phyloP scores from a whole-genome alignment of 2,797 vertebrate genomes.

The Channallabes apus region DNA sequence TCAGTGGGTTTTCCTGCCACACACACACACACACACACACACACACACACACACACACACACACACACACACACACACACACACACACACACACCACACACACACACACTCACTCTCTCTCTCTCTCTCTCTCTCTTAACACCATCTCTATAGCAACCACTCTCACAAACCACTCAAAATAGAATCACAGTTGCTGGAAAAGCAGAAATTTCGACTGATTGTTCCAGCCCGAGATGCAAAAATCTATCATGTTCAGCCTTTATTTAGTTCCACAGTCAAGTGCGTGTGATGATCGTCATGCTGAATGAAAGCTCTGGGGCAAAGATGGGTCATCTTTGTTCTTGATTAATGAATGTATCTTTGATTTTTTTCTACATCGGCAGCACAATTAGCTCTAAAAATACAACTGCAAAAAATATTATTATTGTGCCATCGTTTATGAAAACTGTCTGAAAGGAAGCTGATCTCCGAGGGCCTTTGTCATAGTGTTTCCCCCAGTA shows the following conservation, averaged over 20 bases:
- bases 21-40: slow-evolving; percentile 4
- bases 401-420: slow-evolving; percentile 14
- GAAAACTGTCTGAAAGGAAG: not conserved
- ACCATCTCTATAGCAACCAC: slow-evolving; percentile 58
- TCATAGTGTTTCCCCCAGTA: slow-evolving; percentile 8
- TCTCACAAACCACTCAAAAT: slow-evolving; percentile 58
- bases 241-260: slow-evolving; percentile 35
- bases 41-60: slow-evolving; percentile 8
- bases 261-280: slow-evolving; percentile 27
- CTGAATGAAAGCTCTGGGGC: slow-evolving; percentile 26
- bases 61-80: slow-evolving; percentile 9
- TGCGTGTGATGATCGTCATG: slow-evolving; percentile 3
- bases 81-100: slow-evolving; percentile 2
- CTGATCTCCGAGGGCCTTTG: slow-evolving; percentile 8
- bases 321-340: slow-evolving; percentile 25
- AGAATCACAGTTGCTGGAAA: slow-evolving; percentile 47
- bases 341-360: slow-evolving; percentile 15
- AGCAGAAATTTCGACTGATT: slow-evolving; percentile 43
- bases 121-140: slow-evolving; percentile 33
- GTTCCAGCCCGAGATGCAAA: slow-evolving; percentile 41
- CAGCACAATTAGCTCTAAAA: slow-evolving; percentile 23
- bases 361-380: not conserved
- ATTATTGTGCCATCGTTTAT: slow-evolving; percentile 6
- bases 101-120: no score
- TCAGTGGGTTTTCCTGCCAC: slow-evolving; percentile 59